These are phyloP conservation scores for Gymnopithys bicolor DNA, from an alignment of 2,797 vertebrate genomes.

Conservation along the genomic window DNA sequence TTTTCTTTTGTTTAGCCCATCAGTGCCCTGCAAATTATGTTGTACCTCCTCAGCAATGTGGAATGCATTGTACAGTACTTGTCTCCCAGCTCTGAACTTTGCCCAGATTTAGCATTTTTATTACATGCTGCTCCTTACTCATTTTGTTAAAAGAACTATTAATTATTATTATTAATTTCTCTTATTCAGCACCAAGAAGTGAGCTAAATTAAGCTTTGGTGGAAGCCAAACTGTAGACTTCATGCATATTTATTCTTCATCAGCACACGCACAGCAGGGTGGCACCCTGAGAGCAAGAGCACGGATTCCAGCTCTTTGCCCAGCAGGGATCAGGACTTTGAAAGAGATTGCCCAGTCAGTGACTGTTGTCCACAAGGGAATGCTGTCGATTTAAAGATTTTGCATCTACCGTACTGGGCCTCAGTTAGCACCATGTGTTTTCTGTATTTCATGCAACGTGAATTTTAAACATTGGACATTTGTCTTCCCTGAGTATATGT, in stretches of 20 bases:
- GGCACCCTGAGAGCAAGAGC: not conserved
- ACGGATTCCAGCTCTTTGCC: not conserved
- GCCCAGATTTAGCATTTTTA: not conserved
- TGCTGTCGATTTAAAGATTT: not conserved
- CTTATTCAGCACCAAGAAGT: not conserved
- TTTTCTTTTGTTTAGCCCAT: slow-evolving; percentile 49
- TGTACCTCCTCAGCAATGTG: not conserved
- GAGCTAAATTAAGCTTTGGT: slow-evolving; percentile 52
- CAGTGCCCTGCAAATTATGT: not conserved
- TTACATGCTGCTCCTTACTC: not conserved
- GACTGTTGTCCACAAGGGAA: not conserved
- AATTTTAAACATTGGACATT: not conserved
- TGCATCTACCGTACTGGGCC: not conserved
- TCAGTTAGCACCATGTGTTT: not conserved
- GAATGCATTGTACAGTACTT: not conserved
- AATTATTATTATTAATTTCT: slow-evolving; percentile 41
- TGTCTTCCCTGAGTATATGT: not conserved
- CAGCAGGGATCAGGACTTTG: not conserved
- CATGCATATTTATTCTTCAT: slow-evolving; percentile 29
- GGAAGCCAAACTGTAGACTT: not conserved
- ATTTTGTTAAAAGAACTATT: slow-evolving; percentile 4
- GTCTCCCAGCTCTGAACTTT: not conserved
- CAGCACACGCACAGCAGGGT: not conserved
- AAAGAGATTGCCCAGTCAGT: not conserved
- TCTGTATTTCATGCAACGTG: not conserved